phyloP scores from a whole-genome alignment of 2,888 invertebrate species.

The Himalopsyche anomala region DNA sequence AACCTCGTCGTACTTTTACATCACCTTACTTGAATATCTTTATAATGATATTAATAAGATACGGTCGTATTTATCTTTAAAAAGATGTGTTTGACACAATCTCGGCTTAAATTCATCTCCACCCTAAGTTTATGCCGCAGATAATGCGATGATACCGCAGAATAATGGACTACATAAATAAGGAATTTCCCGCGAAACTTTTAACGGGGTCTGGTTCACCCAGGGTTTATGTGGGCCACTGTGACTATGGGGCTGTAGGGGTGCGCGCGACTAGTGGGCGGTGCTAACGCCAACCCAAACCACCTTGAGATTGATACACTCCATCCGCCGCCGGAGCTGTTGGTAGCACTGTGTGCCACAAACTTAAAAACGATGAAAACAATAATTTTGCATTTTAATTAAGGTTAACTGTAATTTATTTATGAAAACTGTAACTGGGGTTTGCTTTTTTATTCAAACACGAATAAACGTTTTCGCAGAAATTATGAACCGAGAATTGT shows the following conservation, averaged over 20 bases:
- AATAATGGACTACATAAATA: slow-evolving; percentile 59
- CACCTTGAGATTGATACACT: slow-evolving; percentile 28
- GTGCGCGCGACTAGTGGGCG: slow-evolving; percentile 39
- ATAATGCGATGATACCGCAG: slow-evolving; percentile 58
- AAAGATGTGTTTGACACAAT: slow-evolving; percentile 34
- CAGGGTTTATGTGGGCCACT: slow-evolving; percentile 52
- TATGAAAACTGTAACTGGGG: neutral
- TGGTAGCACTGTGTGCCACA: neutral
- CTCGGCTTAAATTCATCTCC: slow-evolving; percentile 44
- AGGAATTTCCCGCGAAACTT: slow-evolving; percentile 55
- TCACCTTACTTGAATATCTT: neutral
- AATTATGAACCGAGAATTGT: too few species aligned
- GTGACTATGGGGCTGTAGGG: slow-evolving; percentile 47
- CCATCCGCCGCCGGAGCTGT: slow-evolving; percentile 18
- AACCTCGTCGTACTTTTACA: neutral
- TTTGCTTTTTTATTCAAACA: neutral
- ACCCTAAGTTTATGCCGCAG: slow-evolving; percentile 55
- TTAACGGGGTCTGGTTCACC: slow-evolving; percentile 47
- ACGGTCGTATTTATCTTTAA: slow-evolving; percentile 23
- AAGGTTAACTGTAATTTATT: neutral
- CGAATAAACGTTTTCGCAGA: too few species aligned
- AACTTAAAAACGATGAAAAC: neutral
- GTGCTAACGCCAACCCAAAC: neutral
- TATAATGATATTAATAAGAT: slow-evolving; percentile 4
- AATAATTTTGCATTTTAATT: slow-evolving; percentile 1